phyloP scores from a whole-genome alignment of 2,888 invertebrate genomes.

The Toxonevra muliebris region DNA sequence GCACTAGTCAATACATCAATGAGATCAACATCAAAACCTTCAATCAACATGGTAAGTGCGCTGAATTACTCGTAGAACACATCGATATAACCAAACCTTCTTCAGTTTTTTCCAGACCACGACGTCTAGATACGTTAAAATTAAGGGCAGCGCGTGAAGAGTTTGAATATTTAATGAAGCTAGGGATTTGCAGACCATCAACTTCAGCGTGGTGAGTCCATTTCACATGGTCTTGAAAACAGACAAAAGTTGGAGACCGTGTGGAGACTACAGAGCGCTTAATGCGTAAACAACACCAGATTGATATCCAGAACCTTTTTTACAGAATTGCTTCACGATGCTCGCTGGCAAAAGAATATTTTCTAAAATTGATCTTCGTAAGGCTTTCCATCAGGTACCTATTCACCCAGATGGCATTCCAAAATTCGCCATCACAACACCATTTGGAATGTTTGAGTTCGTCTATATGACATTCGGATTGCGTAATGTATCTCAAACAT shows the following conservation, averaged over 20 bases:
- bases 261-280: conserved; percentile 51
- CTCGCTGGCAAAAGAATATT: conserved; percentile 13
- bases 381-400: conserved; percentile 17
- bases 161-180: conserved; percentile 42
- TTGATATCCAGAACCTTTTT: conserved; percentile 26
- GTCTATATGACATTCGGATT: conserved; percentile 6
- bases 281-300: conserved; percentile 39
- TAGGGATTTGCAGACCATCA: conserved; percentile 62
- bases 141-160: conserved; percentile 34
- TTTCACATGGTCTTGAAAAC: conserved; percentile 51
- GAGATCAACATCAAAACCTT: neutral
- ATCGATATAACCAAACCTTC: neutral
- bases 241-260: conserved; percentile 14
- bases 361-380: conserved; percentile 22
- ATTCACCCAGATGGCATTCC: conserved; percentile 10
- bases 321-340: conserved; percentile 13
- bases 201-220: conserved; percentile 59
- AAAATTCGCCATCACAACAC: conserved; percentile 26
- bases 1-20: neutral
- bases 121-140: conserved; percentile 49
- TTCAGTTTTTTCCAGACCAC: conserved; percentile 30
- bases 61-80: neutral
- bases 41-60: neutral
- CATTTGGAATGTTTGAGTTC: conserved; percentile 24
- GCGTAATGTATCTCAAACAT: conserved; percentile 28